Evolutionary conservation across 2,113 vertebrate species (phyloP).

Genomic region (Hymenochirus boettgeri): DNA sequence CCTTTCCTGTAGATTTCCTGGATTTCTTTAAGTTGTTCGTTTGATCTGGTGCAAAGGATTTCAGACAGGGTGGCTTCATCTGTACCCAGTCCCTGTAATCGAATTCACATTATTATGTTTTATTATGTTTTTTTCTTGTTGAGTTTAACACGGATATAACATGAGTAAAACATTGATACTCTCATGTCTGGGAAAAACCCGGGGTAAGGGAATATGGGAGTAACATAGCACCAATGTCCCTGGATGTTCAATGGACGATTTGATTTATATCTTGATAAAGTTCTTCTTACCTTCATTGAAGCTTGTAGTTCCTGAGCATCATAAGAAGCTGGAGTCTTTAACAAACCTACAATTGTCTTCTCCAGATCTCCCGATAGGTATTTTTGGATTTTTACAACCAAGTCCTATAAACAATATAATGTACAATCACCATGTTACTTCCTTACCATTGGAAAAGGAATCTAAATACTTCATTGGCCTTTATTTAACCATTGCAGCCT

Average conservation of each 20-base stretch:
- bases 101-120: not conserved
- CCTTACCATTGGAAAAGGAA: not conserved
- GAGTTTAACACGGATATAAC: too few species aligned
- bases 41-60: constrained; percentile 64
- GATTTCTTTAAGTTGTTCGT: constrained; percentile 59
- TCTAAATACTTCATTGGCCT: too few species aligned
- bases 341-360: constrained; percentile 43
- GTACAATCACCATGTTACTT: not conserved
- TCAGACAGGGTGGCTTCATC: constrained; percentile 67
- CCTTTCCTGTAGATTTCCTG: constrained; percentile 53
- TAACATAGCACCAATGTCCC: too few species aligned
- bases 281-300: constrained; percentile 50
- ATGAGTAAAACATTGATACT: too few species aligned
- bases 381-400: constrained; percentile 47
- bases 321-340: constrained; percentile 38
- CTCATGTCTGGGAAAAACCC: too few species aligned
- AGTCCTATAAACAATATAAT: constrained; percentile 42
- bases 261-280: too few species aligned
- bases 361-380: constrained; percentile 48
- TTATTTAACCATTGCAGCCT: too few species aligned
- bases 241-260: too few species aligned
- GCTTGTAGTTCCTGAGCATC: constrained; percentile 51
- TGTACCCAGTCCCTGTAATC: constrained; percentile 60
- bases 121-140: too few species aligned
- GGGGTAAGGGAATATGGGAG: too few species aligned